A percentile compares a stretch with the other conserved stretches of the same genome.
Evolutionary conservation across 2,888 invertebrate species (phyloP).

Genomic region (Crematogaster levior): DNA sequence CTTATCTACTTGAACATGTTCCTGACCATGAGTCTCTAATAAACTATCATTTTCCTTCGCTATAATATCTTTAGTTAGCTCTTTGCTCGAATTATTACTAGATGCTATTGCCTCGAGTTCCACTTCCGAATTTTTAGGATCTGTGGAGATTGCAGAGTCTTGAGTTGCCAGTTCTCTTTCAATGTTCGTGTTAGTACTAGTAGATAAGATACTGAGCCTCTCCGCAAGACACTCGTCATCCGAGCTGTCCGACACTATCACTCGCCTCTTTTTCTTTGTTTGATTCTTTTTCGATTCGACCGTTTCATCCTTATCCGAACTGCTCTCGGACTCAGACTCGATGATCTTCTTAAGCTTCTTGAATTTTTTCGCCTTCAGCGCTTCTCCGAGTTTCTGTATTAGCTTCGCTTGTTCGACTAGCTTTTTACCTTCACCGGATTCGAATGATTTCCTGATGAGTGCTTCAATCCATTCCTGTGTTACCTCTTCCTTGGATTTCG

Average conservation of each 20-base stretch:
- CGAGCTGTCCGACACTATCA: conserved; percentile 81
- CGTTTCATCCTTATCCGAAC: conserved; percentile 79
- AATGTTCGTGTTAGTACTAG: not conserved
- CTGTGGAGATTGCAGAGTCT: not conserved
- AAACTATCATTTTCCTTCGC: not conserved
- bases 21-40: not conserved
- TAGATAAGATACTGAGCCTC: conserved; percentile 61
- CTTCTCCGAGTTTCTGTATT: conserved; percentile 85
- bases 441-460: conserved; percentile 78
- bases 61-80: not conserved
- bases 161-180: not conserved
- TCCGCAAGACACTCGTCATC: conserved; percentile 79
- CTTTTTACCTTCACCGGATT: conserved; percentile 79
- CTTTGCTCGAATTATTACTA: not conserved
- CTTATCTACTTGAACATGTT: not conserved
- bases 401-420: conserved; percentile 86
- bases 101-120: not conserved
- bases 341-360: conserved; percentile 88
- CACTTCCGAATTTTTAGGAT: not conserved
- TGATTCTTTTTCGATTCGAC: conserved; percentile 65
- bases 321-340: conserved; percentile 87
- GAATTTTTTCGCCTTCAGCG: conserved; percentile 82
- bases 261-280: conserved; percentile 75
- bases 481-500: conserved; percentile 73
- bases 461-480: conserved; percentile 80